Evolutionary conservation across 92 coral and sea anemone species (phyloP).

Genomic region (Scolanthus callimorphus): DNA sequence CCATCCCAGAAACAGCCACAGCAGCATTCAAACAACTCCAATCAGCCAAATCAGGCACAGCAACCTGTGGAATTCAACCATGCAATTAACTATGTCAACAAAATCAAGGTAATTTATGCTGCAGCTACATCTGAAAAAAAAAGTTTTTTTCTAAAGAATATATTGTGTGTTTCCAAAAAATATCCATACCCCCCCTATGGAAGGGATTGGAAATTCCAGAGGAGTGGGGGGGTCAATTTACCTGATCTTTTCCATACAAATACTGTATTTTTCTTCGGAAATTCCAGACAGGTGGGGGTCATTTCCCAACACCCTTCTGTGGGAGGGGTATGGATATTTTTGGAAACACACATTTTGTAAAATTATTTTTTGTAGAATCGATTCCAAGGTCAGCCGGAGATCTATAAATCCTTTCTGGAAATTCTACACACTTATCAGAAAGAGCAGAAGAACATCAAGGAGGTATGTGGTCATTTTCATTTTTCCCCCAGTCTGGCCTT

Average conservation of each 20-base stretch:
- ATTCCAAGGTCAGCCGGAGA: constrained; percentile 98
- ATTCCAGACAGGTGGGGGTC: too few species aligned
- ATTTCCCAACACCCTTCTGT: too few species aligned
- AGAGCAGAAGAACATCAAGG: constrained; percentile 94
- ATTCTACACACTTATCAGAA: constrained; percentile 96
- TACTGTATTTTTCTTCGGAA: too few species aligned
- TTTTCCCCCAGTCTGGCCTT: too few species aligned
- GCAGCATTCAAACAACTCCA: constrained; percentile 34
- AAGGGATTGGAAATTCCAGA: too few species aligned
- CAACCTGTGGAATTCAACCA: constrained; percentile 99
- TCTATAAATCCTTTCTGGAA: constrained; percentile 93
- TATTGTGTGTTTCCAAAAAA: not conserved
- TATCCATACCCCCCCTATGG: not conserved
- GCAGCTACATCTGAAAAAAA: constrained; percentile 8
- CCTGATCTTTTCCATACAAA: too few species aligned
- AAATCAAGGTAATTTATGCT: too few species aligned
- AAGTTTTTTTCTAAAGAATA: too few species aligned
- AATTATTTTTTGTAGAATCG: constrained; percentile 69
- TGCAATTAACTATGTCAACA: constrained; percentile 96
- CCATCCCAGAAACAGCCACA: constrained; percentile 59
- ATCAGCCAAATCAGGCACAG: constrained; percentile 94
- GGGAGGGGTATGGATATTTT: too few species aligned
- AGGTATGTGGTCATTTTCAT: constrained; percentile 36
- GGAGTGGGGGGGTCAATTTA: too few species aligned
- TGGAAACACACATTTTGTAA: not conserved